Evolutionary conservation across 2,888 invertebrate genomes (phyloP), one percentile per base, ranked within the genome.

Genomic region (Crematogaster levior): DNA sequence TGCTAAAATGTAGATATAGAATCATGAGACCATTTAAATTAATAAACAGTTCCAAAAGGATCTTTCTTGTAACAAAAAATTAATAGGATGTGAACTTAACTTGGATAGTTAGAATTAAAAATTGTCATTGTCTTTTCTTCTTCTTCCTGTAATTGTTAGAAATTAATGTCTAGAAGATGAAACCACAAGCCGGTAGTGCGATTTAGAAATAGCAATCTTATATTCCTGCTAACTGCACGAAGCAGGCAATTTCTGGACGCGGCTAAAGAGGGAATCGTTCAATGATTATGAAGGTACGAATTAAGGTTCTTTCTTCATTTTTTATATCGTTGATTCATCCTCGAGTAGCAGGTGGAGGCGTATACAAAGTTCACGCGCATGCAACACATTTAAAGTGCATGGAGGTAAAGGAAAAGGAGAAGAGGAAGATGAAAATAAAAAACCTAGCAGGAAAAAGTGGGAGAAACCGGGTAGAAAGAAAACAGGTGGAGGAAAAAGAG

Each of bases 341-440:
- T 85, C 85, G 82, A 85, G 86, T 89, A 89, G 90, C 92, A 91
- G 92, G 91, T 91, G 92, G 90, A 91, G 91, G 92, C 89, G 90
- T 91, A 84, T 84, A 82, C 87, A 85, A 84, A 85, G 84, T 66
- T 73, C 81, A 65, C 75, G 68, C 74, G 72, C 34, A 82, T 58
- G 63, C 51, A 72, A 84, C 48, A 75, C 70, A 53, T 75, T 48
- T 51, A 53, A 63, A 56, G 73, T 79, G 68, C 30, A 74, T 70
- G 53, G 12, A 43, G 60, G 4, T 73, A 53, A 65, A 61, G 65
- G 83, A 58, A 65, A 34, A 82, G 66, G 9, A 34, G 63, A 60
- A 56, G 66, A 66, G 37, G 58, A 82, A 18, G 53, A 34, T 46
- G 79, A 68, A 56, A 74, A 56, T 60, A 72, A 40, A 48, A 61